Base-by-base conservation (phyloP, 2,888 invertebrate species). In the Coelinius sp. region DNA sequence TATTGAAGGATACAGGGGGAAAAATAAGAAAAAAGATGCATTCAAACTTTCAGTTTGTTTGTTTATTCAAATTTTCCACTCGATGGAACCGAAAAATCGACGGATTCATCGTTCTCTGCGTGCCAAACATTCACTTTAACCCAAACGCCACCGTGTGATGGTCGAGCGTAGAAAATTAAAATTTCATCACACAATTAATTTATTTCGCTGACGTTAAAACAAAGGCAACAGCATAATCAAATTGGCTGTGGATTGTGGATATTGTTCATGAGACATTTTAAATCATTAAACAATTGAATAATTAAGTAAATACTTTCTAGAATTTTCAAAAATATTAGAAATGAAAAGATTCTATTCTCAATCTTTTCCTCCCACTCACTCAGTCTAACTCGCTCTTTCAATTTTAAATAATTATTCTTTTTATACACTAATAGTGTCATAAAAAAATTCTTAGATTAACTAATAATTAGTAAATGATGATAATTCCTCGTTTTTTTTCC, bases 331-430 rank as follows among this genome's bases (percentile, higher is more conserved):
- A 66, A 53, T 12, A 46, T 66, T 17, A 49, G 44, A 46, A 31
- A 46, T n/a, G n/a, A 66, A 44, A 25, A 53, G 24, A 53, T 17
- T 53, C 12, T 10, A 49, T 56, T 56, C 35, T 31, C 52, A 68
- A 31, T 49, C 46, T 68, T 62, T 67, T 41, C 69, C 20, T 49
- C 46, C 44, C 64, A n/a, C 14, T 49, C n/a, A 70, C 68, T 73
- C 67, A 66, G 44, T 71, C 71, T 74, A 27, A 73, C 62, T 75
- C 63, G 49, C 63, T 70, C 68, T 71, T 49, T 77, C 71, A 35
- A 49, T 69, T 68, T 70, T 35, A 65, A 59, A 72, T 74, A 72
- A 71, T 59, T 10, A 69, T 73, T 63, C 64, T 73, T 70, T 68
- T 71, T 73, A 67, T 67, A 73, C 67, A 63, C 56, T 65, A 62